Percentiles rank a stretch among this genome's conserved stretches.
phyloP scores from a whole-genome alignment of 2,888 invertebrate species.

The Syrphus vitripennis region DNA sequence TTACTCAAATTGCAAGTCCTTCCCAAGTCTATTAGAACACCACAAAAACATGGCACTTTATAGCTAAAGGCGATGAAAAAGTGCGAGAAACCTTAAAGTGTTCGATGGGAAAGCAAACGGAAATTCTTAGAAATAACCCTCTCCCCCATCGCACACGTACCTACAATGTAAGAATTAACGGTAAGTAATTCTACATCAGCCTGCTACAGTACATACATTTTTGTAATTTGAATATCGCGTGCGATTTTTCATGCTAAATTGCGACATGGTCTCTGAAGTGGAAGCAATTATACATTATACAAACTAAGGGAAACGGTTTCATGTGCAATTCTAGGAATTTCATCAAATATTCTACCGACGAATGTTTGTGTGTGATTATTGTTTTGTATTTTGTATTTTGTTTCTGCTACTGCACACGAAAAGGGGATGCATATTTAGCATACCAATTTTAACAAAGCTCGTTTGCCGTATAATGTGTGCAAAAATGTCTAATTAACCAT shows the following conservation, averaged over 20 bases:
- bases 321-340: slow-evolving; percentile 60
- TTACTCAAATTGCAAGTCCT: not conserved
- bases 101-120: slow-evolving; percentile 30
- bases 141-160: not conserved
- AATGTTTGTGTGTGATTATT: not conserved
- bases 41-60: slow-evolving; percentile 35
- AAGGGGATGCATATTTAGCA: slow-evolving; percentile 46
- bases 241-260: slow-evolving; percentile 67
- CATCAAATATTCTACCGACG: slow-evolving; percentile 16
- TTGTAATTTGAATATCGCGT: slow-evolving; percentile 68
- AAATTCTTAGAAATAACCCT: slow-evolving; percentile 56
- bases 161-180: not conserved
- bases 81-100: slow-evolving; percentile 64
- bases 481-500: slow-evolving; percentile 43
- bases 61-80: slow-evolving; percentile 23
- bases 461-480: not conserved
- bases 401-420: not conserved
- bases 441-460: slow-evolving; percentile 13
- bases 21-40: slow-evolving; percentile 29
- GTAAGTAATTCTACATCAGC: not conserved
- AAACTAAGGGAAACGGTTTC: slow-evolving; percentile 15
- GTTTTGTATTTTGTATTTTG: not conserved
- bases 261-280: slow-evolving; percentile 54
- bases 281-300: slow-evolving; percentile 65
- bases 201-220: no score